Conservation (phyloP, 2,797 vertebrate species). For the Tangara arthus region DNA sequence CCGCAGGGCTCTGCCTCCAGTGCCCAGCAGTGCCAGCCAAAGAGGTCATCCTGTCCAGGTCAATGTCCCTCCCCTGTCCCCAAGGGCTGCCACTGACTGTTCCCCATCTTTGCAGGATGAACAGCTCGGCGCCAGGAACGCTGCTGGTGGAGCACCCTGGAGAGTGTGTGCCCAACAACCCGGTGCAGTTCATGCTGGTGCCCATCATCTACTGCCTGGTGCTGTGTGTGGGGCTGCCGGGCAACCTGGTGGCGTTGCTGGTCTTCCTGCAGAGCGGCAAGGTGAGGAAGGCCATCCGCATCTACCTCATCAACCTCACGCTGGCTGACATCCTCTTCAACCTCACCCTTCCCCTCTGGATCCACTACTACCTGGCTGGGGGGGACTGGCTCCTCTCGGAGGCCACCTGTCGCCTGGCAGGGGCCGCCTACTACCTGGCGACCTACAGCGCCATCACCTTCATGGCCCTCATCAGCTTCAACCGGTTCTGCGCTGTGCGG, state of each 20-base stretch:
- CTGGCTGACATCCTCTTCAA: constrained; percentile 66
- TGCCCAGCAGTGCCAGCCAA: neutral
- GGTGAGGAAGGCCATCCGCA: constrained; percentile 65
- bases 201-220: constrained; percentile 38
- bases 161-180: constrained; percentile 2
- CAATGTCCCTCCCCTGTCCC: accelerated
- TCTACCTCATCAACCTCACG: constrained; percentile 71
- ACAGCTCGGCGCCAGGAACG: neutral
- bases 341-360: constrained; percentile 68
- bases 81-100: neutral
- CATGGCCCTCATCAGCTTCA: constrained; percentile 60
- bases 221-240: constrained; percentile 61
- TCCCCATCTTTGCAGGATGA: constrained; percentile 23
- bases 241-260: constrained; percentile 51
- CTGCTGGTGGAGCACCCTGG: neutral
- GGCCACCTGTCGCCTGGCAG: constrained; percentile 18
- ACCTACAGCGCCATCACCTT: constrained; percentile 66
- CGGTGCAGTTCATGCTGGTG: constrained; percentile 37
- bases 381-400: constrained; percentile 66
- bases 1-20: accelerated
- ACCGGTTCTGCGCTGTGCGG: constrained; percentile 33
- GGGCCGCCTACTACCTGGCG: constrained; percentile 54
- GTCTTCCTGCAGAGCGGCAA: constrained; percentile 38
- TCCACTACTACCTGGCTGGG: constrained; percentile 53
- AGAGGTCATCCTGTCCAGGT: accelerated